phyloP scores from a whole-genome alignment of 2,113 vertebrate species.

The Phylloscopus trochilus region DNA sequence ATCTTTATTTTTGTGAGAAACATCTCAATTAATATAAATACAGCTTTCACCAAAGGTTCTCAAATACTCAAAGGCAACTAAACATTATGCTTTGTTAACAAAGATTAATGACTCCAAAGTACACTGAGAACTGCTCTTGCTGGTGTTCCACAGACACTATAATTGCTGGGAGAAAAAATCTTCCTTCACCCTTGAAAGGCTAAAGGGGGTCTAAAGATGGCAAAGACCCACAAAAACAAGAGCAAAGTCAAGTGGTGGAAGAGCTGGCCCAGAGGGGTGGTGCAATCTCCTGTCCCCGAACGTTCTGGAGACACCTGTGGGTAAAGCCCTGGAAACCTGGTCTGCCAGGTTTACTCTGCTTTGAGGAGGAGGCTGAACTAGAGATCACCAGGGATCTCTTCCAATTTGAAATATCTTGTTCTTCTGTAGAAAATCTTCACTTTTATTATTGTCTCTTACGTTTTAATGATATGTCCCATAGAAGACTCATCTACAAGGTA shows the following conservation, averaged over 20 bases:
- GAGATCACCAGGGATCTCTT: background rate
- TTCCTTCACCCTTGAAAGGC: background rate
- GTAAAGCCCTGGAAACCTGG: background rate
- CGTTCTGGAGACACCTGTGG: background rate
- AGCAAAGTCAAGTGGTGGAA: background rate
- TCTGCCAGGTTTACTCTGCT: background rate
- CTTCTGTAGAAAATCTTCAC: background rate
- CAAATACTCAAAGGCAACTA: background rate
- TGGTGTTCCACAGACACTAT: background rate
- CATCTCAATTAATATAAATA: background rate
- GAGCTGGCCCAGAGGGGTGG: background rate
- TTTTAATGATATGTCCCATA: background rate
- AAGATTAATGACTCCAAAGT: background rate
- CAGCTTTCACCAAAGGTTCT: background rate
- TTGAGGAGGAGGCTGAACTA: background rate
- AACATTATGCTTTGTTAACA: background rate
- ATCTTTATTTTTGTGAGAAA: background rate
- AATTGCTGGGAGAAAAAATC: background rate
- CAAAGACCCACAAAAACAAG: background rate
- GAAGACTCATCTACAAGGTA: background rate
- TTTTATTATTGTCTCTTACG: background rate
- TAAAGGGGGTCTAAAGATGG: background rate
- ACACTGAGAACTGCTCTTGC: background rate
- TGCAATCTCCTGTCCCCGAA: background rate
- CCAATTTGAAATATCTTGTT: background rate